Conservation (phyloP, 2,888 invertebrate species). For the Anarsia innoxiella region DNA sequence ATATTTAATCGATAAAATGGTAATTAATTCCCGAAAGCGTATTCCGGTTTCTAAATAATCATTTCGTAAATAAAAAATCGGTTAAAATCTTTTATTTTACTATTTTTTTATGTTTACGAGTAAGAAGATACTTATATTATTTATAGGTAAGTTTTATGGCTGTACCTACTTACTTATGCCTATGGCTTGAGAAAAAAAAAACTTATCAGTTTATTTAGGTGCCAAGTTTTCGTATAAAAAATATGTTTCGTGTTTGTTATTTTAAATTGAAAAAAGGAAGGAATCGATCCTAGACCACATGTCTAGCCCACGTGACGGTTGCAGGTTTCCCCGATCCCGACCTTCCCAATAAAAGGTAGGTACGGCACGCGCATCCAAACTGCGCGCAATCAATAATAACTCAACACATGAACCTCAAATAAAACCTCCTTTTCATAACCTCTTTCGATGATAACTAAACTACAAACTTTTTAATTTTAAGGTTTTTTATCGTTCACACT, state of each 20-base stretch:
- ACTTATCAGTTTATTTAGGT: background rate
- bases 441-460: slow-evolving; percentile 10
- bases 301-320: slow-evolving; percentile 5
- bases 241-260: background rate
- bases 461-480: background rate
- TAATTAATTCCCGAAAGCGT: no score
- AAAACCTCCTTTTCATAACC: slow-evolving; percentile 25
- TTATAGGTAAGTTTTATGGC: background rate
- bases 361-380: slow-evolving; percentile 48
- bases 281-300: background rate
- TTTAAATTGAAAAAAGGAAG: background rate
- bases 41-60: no score
- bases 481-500: background rate
- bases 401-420: slow-evolving; percentile 31
- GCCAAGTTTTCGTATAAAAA: background rate
- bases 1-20: no score
- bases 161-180: background rate
- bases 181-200: background rate
- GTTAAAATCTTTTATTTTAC: no score
- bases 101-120: no score
- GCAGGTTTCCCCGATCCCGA: slow-evolving; percentile 33
- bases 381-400: slow-evolving; percentile 52
- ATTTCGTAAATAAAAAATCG: no score
- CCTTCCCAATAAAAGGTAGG: slow-evolving; percentile 51
- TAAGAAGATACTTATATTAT: background rate